Conservation (phyloP, 2,888 invertebrate genomes). For the Eilema caniola region DNA sequence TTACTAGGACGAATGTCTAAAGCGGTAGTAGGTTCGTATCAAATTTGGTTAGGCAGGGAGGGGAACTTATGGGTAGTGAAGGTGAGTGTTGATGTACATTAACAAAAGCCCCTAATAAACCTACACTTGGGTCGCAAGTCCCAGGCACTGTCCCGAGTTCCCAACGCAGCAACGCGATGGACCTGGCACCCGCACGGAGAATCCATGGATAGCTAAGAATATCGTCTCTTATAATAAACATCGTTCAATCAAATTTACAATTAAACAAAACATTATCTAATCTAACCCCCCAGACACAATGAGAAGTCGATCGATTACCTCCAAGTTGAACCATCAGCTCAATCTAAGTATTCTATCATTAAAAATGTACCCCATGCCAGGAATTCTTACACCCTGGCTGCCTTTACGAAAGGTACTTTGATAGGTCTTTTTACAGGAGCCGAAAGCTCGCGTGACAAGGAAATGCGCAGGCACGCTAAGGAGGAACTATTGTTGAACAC, state of each 20-base stretch:
- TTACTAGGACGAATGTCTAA: too few relatives aligned
- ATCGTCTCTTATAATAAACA: too few relatives aligned
- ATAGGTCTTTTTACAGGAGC: conserved; percentile 33
- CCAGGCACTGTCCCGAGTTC: too few relatives aligned
- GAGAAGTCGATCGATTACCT: background rate
- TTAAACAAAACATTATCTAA: background rate
- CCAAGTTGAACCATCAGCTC: conserved; percentile 13
- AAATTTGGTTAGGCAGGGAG: too few relatives aligned
- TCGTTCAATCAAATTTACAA: background rate
- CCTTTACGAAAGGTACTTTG: conserved; percentile 27
- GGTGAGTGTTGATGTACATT: too few relatives aligned
- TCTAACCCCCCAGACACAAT: background rate
- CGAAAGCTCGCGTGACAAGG: conserved; percentile 51
- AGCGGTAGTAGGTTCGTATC: too few relatives aligned
- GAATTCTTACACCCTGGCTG: conserved; percentile 25
- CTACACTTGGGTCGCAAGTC: too few relatives aligned
- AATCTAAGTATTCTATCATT: conserved; percentile 24
- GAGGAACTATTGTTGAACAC: conserved; percentile 54
- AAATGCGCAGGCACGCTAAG: conserved; percentile 53
- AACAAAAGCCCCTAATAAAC: too few relatives aligned
- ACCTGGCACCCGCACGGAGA: too few relatives aligned
- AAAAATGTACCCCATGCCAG: conserved; percentile 11
- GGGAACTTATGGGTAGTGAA: too few relatives aligned
- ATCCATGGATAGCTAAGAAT: too few relatives aligned
- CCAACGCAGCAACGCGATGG: too few relatives aligned